These are phyloP conservation scores for Tetragonula clypearis DNA, from an alignment of 1,140 invertebrate genomes.

Conservation along the genomic window DNA sequence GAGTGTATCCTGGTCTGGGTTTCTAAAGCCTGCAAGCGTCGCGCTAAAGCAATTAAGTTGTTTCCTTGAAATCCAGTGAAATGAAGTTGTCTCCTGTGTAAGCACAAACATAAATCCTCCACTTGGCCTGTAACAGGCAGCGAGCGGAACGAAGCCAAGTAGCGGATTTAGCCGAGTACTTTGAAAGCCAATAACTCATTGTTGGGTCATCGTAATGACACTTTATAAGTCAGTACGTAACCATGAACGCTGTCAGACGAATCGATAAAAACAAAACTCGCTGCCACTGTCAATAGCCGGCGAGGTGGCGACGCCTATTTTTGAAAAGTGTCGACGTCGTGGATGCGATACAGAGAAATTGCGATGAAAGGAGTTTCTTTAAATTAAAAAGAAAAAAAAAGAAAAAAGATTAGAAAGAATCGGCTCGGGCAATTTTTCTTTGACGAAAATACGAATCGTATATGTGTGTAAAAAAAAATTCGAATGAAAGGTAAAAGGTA, in stretches of 20 bases:
- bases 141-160: constrained; percentile 74
- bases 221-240: constrained; percentile 68
- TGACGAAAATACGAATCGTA: no score
- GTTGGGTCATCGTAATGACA: constrained; percentile 77
- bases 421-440: no score
- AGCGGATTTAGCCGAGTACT: constrained; percentile 75
- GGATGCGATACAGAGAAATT: no score
- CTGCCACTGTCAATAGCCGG: background rate
- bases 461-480: no score
- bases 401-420: no score
- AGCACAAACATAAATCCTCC: constrained; percentile 68
- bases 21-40: constrained; percentile 51
- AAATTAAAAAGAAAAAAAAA: no score
- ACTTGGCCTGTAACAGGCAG: constrained; percentile 72
- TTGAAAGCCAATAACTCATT: constrained; percentile 80
- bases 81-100: constrained; percentile 53
- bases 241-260: constrained; percentile 34
- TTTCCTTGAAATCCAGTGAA: constrained; percentile 47
- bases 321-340: background rate
- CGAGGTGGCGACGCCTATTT: background rate
- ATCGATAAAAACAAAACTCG: constrained; percentile 21
- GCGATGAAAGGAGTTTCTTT: no score
- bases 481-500: no score
- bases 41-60: constrained; percentile 50
- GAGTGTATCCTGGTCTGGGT: constrained; percentile 38